Conservation (phyloP, 2,888 invertebrate genomes). For the Tridacna gigas region DNA sequence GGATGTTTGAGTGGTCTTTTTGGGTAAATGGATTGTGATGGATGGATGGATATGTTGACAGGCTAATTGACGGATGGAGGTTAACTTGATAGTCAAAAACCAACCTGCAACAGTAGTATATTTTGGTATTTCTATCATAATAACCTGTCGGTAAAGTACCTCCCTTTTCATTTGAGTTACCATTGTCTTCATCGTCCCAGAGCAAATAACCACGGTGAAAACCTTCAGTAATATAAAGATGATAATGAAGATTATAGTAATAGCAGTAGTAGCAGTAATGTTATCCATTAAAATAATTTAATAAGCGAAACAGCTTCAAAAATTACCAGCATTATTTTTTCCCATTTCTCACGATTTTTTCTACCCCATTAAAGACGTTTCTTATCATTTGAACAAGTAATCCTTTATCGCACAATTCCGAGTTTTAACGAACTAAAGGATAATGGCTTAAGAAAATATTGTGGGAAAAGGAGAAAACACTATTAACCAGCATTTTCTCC, state of each 20-base stretch:
- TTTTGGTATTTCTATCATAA: slow-evolving; percentile 25
- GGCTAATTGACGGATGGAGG: not conserved
- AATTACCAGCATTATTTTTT: no score
- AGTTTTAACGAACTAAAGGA: no score
- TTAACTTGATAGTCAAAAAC: not conserved
- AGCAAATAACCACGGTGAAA: slow-evolving; percentile 23
- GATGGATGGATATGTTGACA: not conserved
- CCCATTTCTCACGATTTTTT: no score
- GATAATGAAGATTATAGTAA: not conserved
- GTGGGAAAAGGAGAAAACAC: not conserved
- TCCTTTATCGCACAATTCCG: no score
- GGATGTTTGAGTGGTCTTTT: no score
- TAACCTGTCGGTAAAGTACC: slow-evolving; percentile 27
- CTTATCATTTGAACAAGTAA: no score
- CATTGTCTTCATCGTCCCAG: slow-evolving; percentile 34
- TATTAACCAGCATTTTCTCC: not conserved
- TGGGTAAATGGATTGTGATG: no score
- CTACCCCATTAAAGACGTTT: no score
- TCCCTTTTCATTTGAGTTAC: slow-evolving; percentile 8
- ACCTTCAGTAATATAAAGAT: slow-evolving; percentile 3
- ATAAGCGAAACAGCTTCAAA: no score
- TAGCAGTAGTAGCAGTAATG: no score
- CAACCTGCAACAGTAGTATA: slow-evolving; percentile 40
- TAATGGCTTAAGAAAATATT: no score
- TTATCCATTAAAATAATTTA: no score